Evolutionary conservation across 2,888 invertebrate genomes (phyloP).

Genomic region (Drosophila pegasa): DNA sequence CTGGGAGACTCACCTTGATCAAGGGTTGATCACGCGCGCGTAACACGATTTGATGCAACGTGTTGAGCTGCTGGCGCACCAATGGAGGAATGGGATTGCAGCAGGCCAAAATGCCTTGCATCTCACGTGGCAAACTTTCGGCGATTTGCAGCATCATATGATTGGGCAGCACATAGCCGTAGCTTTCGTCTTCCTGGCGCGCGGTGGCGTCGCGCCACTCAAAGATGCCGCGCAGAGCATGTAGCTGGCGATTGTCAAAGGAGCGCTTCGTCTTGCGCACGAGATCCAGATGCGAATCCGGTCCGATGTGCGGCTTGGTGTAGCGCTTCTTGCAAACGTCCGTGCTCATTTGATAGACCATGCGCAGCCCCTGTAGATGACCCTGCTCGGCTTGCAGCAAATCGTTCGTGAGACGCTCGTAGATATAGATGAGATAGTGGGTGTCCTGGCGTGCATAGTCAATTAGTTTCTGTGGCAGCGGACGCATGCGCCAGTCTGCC

Average conservation of each 20-base stretch:
- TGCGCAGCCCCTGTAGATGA: constrained; percentile 87
- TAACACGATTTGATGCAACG: constrained; percentile 88
- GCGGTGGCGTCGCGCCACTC: constrained; percentile 95
- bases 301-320: constrained; percentile 89
- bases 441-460: constrained; percentile 97
- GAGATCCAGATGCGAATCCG: constrained; percentile 90
- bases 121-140: constrained; percentile 94
- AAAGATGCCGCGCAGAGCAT: constrained; percentile 92
- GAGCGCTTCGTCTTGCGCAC: constrained; percentile 91
- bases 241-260: constrained; percentile 94
- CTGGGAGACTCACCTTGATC: constrained; percentile 85
- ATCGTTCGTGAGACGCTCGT: constrained; percentile 91
- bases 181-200: constrained; percentile 95
- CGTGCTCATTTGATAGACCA: constrained; percentile 91
- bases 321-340: constrained; percentile 93
- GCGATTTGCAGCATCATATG: constrained; percentile 97
- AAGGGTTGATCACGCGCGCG: constrained; percentile 89
- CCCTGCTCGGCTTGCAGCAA: constrained; percentile 89
- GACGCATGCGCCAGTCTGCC: constrained; percentile 97
- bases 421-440: constrained; percentile 96
- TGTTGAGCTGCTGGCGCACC: constrained; percentile 86
- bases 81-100: constrained; percentile 96
- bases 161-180: constrained; percentile 96
- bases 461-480: constrained; percentile 92
- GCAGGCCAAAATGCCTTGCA: constrained; percentile 96